Conservation (phyloP, 2,797 vertebrate species). For the Molossus alvarezi region DNA sequence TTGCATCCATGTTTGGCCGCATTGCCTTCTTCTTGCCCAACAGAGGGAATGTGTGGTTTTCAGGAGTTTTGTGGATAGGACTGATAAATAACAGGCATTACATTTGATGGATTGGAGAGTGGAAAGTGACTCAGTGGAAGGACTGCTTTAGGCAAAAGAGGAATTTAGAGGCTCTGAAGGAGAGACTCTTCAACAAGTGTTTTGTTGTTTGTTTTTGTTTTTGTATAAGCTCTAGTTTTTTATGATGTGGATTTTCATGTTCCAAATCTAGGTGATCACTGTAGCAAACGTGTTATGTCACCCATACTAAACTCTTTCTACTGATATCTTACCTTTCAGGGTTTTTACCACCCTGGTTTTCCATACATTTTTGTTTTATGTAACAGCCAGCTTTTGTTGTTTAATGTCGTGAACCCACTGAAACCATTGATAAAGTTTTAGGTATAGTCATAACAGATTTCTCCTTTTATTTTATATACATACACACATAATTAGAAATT, state of each 20-base stretch:
- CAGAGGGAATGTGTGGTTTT: background rate
- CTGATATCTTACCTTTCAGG: background rate
- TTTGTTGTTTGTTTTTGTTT: background rate
- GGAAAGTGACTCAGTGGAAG: background rate
- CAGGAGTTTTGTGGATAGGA: background rate
- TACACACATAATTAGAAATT: background rate
- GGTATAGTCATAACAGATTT: background rate
- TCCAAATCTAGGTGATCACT: background rate
- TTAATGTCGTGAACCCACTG: background rate
- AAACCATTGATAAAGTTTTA: slow-evolving; percentile 37
- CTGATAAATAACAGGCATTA: background rate
- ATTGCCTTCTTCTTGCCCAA: background rate
- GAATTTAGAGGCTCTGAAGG: background rate
- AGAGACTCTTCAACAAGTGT: background rate
- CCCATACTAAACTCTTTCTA: background rate
- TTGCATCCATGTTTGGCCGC: background rate
- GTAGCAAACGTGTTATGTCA: background rate
- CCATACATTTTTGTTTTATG: background rate
- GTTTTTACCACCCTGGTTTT: background rate
- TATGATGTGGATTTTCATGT: background rate
- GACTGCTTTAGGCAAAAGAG: background rate
- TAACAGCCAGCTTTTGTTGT: slow-evolving; percentile 18
- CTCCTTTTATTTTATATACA: slow-evolving; percentile 4
- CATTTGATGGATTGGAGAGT: background rate
- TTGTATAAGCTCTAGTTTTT: background rate